These are phyloP conservation scores for Clarias batrachus DNA, from an alignment of 2,113 vertebrate genomes.

Conservation along the genomic window DNA sequence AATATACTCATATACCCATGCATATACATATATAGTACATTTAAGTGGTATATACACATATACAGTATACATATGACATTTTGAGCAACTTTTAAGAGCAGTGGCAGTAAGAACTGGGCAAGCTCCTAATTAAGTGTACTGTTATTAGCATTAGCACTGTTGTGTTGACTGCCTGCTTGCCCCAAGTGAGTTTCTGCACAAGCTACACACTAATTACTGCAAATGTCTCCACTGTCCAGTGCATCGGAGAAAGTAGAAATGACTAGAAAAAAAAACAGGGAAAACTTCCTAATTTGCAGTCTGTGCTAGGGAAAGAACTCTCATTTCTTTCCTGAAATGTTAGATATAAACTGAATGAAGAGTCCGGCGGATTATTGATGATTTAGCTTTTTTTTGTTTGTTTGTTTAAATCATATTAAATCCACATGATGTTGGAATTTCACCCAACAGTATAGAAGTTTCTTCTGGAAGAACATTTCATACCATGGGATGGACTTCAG, in stretches of 20 bases:
- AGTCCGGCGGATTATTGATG: background rate
- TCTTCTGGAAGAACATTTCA: background rate
- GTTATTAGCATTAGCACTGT: conserved; percentile 23
- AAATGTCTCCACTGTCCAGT: conserved; percentile 40
- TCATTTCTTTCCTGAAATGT: background rate
- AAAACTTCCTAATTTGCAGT: background rate
- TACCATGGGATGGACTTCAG: background rate
- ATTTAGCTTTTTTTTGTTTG: background rate
- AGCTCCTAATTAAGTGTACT: conserved; percentile 20
- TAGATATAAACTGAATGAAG: background rate
- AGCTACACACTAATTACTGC: conserved; percentile 59
- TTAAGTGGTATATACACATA: too few relatives aligned
- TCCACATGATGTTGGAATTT: background rate
- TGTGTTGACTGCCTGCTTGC: conserved; percentile 48
- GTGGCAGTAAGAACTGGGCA: background rate
- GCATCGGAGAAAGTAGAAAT: conserved; percentile 7
- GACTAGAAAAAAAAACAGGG: conserved; percentile 36
- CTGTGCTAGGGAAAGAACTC: background rate
- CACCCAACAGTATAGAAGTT: background rate
- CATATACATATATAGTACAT: too few relatives aligned
- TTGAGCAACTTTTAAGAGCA: background rate
- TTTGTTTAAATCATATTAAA: background rate
- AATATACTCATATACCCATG: too few relatives aligned
- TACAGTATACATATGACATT: background rate
- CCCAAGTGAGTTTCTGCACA: conserved; percentile 47